phyloP scores from a whole-genome alignment of 1,140 invertebrate genomes.

The Leptinotarsa defecta region DNA sequence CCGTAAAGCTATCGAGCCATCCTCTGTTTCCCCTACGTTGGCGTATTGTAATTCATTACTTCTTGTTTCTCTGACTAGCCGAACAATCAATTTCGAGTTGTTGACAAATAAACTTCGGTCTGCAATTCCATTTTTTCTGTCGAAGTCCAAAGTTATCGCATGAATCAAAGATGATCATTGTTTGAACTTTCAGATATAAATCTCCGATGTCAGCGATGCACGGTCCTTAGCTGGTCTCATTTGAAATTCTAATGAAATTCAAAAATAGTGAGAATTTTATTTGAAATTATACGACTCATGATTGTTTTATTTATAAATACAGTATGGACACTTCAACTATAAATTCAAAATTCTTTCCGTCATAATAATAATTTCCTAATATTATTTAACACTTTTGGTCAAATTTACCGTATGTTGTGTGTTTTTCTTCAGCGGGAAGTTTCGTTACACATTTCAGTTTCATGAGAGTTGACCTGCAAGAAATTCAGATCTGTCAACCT shows the following conservation, averaged over 20 bases:
- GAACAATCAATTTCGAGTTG: conserved; percentile 19
- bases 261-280: no score
- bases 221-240: not conserved
- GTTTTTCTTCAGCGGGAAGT: no score
- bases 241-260: not conserved
- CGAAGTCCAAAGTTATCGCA: conserved; percentile 8
- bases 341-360: no score
- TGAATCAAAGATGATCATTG: conserved; percentile 12
- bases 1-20: not conserved
- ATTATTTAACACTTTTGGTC: no score
- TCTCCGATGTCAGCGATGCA: not conserved
- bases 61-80: not conserved
- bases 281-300: no score
- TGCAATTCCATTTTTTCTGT: conserved; percentile 4
- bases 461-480: no score
- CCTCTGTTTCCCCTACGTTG: not conserved
- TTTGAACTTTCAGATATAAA: conserved; percentile 1
- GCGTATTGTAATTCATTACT: conserved; percentile 15
- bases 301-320: no score
- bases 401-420: no score
- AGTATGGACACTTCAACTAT: no score
- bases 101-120: conserved; percentile 15
- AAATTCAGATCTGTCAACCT: no score
- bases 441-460: no score
- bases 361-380: no score